Base-by-base conservation (phyloP, 2,797 vertebrate species). In the Crenichthys baileyi region DNA sequence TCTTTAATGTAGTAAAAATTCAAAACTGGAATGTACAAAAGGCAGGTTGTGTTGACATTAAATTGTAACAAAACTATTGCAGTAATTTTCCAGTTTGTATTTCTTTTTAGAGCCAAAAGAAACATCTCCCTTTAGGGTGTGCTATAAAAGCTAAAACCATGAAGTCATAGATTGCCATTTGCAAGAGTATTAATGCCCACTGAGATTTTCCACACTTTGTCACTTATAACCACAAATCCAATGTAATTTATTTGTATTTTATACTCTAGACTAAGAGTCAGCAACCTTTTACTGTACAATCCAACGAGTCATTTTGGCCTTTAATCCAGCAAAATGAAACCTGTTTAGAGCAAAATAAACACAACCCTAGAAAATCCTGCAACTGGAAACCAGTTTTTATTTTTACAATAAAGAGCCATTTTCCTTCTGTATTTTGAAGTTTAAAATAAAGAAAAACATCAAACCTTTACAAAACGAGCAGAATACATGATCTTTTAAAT, bases 171-270 rank as follows among this genome's bases (percentile, higher is more conserved):
- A 13, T 44, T 44, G 12, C 63, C 63, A n/a, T 46, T 44, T 68
- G 65, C 39, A 7, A n/a, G 24, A 44, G 12, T 26, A 44, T 68
- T 68, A 44, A 68, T 46, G n/a, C 65, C 65, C 65, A 46, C 65
- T n/a, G 65, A 44, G 65, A 68, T 68, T 68, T 68, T 68, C 65
- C 65, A 46, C 65, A 46, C 65, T 68, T 68, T 68, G 65, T 68
- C 65, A 68, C 65, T 68, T 68, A 44, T 20, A 68, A 68, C 65
- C 55, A 48, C 83, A 86, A 85, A 85, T 68, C 65, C 48, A 60
- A 44, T 68, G 65, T n/a, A 44, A 68, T 68, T 68, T 24, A 41
- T 67, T 67, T 18, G 63, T 20, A 67, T 44, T 67, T 67, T 24
- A 68, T 39, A 5, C 61, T 68, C 24, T 41, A 68, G 65, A 68